Percentiles rank a stretch among this genome's conserved stretches.
phyloP scores from a whole-genome alignment of 2,888 invertebrate genomes.

The Habrosyne pyritoides region DNA sequence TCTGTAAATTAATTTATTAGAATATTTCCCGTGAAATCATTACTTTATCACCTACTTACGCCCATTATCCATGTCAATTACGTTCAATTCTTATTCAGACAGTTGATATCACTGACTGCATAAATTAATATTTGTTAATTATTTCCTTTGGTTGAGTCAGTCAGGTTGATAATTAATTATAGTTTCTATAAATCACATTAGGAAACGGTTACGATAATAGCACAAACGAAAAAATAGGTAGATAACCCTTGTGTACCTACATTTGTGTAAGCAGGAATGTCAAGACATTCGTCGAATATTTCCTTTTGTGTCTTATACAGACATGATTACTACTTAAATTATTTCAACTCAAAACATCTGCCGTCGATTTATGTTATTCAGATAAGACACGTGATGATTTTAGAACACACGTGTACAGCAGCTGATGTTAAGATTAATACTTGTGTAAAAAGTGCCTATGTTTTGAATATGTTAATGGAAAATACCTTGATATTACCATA shows the following conservation, averaged over 20 bases:
- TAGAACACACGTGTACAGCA: not conserved
- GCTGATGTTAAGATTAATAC: not conserved
- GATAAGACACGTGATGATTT: slow-evolving; percentile 1
- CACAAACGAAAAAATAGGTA: not conserved
- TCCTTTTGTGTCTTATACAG: not conserved
- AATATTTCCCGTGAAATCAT: not conserved
- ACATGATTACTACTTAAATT: not conserved
- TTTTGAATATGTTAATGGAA: not conserved
- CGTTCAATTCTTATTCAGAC: not conserved
- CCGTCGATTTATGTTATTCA: not conserved
- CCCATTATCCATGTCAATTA: not conserved
- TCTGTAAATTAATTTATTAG: not conserved
- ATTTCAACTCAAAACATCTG: not conserved
- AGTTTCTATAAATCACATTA: not conserved
- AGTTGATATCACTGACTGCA: not conserved
- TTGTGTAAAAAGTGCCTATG: not conserved
- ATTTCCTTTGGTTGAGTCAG: slow-evolving; percentile 1
- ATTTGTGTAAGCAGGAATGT: not conserved
- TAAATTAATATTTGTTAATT: not conserved
- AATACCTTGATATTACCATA: too few relatives aligned
- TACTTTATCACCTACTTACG: not conserved
- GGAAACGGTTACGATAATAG: not conserved
- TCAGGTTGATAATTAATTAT: slow-evolving; percentile 1
- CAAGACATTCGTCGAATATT: slow-evolving; percentile 2
- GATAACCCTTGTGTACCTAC: too few relatives aligned